Percentiles rank a stretch among this genome's conserved stretches.
These are phyloP conservation scores for Vanessa tameamea DNA, from an alignment of 1,140 invertebrate species.

Conservation along the genomic window DNA sequence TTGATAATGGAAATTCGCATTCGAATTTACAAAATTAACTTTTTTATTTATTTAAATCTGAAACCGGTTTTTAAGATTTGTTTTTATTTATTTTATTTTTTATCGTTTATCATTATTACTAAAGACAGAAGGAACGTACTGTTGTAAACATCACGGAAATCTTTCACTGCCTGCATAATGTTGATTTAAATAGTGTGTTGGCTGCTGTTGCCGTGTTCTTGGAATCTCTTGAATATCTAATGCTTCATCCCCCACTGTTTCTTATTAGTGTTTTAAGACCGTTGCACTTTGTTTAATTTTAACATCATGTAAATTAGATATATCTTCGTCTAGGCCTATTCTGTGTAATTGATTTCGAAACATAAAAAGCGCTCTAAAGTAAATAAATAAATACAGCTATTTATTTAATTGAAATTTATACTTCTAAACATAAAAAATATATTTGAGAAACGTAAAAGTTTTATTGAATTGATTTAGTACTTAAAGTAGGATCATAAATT, in stretches of 20 bases:
- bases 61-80: constrained; percentile 9
- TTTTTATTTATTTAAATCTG: neutral
- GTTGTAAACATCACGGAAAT: constrained; percentile 23
- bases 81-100: too few relatives aligned
- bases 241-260: constrained; percentile 5
- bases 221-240: constrained; percentile 23
- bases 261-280: neutral
- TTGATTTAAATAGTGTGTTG: constrained; percentile 16
- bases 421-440: neutral
- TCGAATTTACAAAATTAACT: neutral
- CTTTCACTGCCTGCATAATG: constrained; percentile 9
- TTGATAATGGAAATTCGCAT: constrained; percentile 21
- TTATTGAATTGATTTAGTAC: constrained; percentile 4
- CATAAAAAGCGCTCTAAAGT: neutral
- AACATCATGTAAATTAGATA: too few relatives aligned
- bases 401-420: neutral
- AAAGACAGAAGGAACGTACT: constrained; percentile 12
- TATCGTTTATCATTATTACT: constrained; percentile 17
- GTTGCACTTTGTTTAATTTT: neutral
- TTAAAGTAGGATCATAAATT: constrained; percentile 13
- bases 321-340: too few relatives aligned
- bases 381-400: neutral
- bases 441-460: constrained; percentile 1
- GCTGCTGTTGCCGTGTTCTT: constrained; percentile 15
- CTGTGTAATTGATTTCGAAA: neutral